phyloP scores from a whole-genome alignment of 2,113 vertebrate species.

The Pelodiscus sinensis region DNA sequence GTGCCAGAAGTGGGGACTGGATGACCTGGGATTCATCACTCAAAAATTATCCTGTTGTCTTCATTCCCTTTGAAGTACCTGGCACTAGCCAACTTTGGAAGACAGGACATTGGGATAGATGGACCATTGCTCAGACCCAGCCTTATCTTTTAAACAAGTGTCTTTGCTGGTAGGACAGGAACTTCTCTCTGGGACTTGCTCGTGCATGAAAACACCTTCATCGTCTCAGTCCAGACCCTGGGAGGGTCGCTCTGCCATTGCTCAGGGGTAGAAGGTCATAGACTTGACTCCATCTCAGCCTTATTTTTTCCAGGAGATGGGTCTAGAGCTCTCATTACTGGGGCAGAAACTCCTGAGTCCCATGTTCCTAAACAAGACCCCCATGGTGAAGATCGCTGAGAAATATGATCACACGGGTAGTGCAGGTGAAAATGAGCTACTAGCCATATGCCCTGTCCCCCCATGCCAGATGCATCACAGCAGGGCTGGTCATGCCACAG shows the following conservation, averaged over 20 bases:
- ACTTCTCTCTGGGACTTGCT: not conserved
- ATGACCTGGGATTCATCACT: not conserved
- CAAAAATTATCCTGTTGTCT: not conserved
- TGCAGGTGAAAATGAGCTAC: not conserved
- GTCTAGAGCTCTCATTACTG: not conserved
- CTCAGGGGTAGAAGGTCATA: not conserved
- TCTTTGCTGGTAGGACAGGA: not conserved
- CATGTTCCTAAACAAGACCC: not conserved
- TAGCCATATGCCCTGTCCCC: accelerated
- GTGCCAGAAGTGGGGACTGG: not conserved
- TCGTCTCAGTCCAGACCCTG: no score
- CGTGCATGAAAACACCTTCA: no score
- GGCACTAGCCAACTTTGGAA: no score
- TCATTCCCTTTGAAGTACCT: not conserved
- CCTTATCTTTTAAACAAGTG: no score
- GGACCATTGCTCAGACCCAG: no score
- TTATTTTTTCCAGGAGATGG: not conserved
- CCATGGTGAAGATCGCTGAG: no score
- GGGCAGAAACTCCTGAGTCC: not conserved
- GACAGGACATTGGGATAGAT: no score
- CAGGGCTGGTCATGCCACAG: no score
- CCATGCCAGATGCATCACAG: not conserved
- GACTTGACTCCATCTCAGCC: not conserved
- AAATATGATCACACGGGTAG: not conserved
- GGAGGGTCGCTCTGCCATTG: not conserved